Base-by-base conservation (phyloP, 2,113 vertebrate genomes). In the Nerophis ophidion region DNA sequence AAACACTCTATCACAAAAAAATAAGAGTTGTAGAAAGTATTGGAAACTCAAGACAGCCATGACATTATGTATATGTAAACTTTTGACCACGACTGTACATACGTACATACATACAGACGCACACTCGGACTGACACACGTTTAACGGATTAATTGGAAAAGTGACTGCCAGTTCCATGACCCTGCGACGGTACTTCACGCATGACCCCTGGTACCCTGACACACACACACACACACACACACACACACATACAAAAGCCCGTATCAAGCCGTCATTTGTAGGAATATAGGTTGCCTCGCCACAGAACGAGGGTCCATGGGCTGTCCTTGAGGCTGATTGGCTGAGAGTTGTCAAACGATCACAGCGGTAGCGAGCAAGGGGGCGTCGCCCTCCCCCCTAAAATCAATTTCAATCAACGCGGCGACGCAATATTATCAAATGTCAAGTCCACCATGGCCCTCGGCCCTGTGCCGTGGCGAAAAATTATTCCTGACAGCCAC, bases 321-420 rank as follows among this genome's bases (percentile, higher is more conserved):
- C 78, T 82, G 86, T 88, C 92, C 94, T 92, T 95, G 93, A 92
- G 90, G 87, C 90, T 89, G 89, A 90, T 88, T 91, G 91, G 90
- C 84, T 91, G 81, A 89, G 91, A 93, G 88, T 92, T 92, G 92
- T 93, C 91, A 91, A 92, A 88, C 85, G 65, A 80, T 83, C 80
- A 88, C 80, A 59, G 73, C 77, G 84, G 74, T 59, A 50, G 71
- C 48, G 62, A 83, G 67, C 86, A 68, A 47, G 57, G 56, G 60
- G 40, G 12, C 12, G 2, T 4, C 12, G 9, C 56, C 72, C 72
- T 49, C 65, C 72, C 70, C 72, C 71, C 66, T 34, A 83, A 90
- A 98, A 98, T 98, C 95, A 97, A 99, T 98, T 98, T 98, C 94
- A 98, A 98, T 97, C 94, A 99, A 92, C 92, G 87, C 89, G 87